Evolutionary conservation across 2,888 invertebrate genomes (phyloP), one percentile per base, ranked within the genome.

Genomic region (Nineta flava): DNA sequence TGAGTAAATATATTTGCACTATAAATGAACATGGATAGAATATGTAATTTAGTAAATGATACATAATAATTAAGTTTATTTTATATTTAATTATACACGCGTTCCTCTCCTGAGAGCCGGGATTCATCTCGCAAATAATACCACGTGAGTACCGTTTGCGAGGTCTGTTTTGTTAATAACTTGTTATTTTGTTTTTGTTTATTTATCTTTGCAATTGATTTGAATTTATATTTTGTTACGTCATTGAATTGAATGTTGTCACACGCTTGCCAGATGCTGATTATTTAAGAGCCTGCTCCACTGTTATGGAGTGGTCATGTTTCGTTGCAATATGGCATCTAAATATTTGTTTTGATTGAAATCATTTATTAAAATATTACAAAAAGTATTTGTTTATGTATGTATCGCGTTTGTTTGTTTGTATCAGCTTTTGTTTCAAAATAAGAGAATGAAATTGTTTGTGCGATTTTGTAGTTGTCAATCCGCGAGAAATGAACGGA

Each of bases 71-170:
- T 19, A 35, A 31, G 15, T 47, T 46, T 16, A 35, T 47, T 17
- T 47, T 47, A 47, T 32, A 17, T 35, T 42, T 32, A 15, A 17
- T 16, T 15, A 41, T 42, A 26, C 31, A 48, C 48, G 48, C 48
- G 41, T 48, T 48, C 48, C 48, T 41, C 48, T 48, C 42, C 48
- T 48, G 48, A 48, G 42, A 48, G 42, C 34, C 41, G 41, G 42
- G 42, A 31, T 17, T 15, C 42, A 48, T 42, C n/a, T 32, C 38
- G 19, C 38, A 13, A 26, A 26, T 7, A 44, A 44, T 26, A 44
- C 44, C 12, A n/a, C 44, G 21, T 3, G 15, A 21, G 15, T 15
- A 13, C 38, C 12, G 38, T 38, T 6, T 6, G 26, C 26, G 26
- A 26, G 26, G 4, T 19, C 5, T 19, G 5, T 19, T 19, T 19